These are phyloP conservation scores for Yponomeuta sedellus DNA, from an alignment of 2,888 invertebrate species.

Conservation along the genomic window DNA sequence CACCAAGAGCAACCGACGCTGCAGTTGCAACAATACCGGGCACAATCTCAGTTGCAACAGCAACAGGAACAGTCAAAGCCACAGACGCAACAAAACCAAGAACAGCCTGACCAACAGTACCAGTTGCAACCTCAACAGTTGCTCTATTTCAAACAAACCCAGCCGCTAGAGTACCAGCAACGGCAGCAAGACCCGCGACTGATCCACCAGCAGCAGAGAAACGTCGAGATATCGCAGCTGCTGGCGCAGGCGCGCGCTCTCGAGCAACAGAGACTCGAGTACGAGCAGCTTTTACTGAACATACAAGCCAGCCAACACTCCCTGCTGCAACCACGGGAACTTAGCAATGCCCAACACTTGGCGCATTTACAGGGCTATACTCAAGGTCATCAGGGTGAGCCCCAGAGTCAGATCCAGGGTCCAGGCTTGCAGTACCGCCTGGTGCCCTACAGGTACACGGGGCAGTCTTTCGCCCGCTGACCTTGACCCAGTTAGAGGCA, in stretches of 20 bases:
- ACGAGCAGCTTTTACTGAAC: conserved; percentile 29
- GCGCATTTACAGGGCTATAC: neutral
- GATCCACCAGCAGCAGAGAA: conserved; percentile 25
- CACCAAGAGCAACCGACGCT: neutral
- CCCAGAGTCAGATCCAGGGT: conserved; percentile 28
- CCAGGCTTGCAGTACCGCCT: conserved; percentile 35
- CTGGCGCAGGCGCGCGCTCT: conserved; percentile 14
- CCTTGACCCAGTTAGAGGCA: conserved; percentile 59
- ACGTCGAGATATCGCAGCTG: conserved; percentile 18
- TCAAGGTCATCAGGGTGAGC: conserved; percentile 27
- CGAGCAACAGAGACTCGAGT: conserved; percentile 30
- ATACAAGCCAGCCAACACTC: conserved; percentile 20
- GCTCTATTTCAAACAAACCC: conserved; percentile 16
- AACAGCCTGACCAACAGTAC: conserved; percentile 24
- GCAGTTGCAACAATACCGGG: conserved; percentile 13
- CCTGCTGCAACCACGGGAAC: neutral
- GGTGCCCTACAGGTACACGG: conserved; percentile 30
- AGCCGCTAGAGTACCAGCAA: conserved; percentile 26
- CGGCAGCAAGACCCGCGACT: conserved; percentile 21
- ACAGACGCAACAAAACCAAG: conserved; percentile 23
- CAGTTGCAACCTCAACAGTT: conserved; percentile 25
- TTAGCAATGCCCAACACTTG: neutral
- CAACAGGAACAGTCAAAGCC: conserved; percentile 21
- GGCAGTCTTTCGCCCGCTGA: conserved; percentile 38
- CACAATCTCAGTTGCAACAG: conserved; percentile 25